Conservation (phyloP, 2,888 invertebrate genomes). For the Rhamnusium bicolor region DNA sequence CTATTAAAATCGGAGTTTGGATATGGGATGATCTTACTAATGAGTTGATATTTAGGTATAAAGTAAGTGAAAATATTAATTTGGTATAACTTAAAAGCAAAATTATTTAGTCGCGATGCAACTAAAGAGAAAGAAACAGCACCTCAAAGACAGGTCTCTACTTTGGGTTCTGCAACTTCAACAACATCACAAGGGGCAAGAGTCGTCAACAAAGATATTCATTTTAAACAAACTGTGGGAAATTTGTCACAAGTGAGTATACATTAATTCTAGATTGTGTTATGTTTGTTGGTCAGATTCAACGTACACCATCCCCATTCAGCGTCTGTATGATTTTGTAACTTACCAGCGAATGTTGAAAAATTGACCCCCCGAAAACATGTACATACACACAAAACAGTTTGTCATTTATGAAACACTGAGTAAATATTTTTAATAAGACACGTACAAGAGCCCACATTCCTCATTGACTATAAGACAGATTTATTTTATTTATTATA, state of each 20-base stretch:
- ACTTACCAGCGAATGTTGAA: no score
- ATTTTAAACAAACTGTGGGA: conserved; percentile 46
- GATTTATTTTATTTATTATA: no score
- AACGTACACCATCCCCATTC: no score
- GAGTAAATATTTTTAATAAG: no score
- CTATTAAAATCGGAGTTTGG: conserved; percentile 71
- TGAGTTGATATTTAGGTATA: conserved; percentile 51
- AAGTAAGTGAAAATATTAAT: conserved; percentile 61
- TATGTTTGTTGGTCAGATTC: no score
- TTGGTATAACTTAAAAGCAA: conserved; percentile 64
- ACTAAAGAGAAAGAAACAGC: conserved; percentile 65
- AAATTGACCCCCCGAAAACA: no score
- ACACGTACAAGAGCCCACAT: no score
- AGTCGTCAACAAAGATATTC: conserved; percentile 38
- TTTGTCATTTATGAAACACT: no score
- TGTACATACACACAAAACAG: no score
- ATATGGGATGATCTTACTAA: conserved; percentile 52
- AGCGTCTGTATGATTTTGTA: no score
- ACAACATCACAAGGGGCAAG: not conserved
- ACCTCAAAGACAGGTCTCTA: not conserved
- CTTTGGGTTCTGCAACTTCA: not conserved
- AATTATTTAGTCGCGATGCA: conserved; percentile 50
- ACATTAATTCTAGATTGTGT: not conserved
- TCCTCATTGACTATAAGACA: no score
- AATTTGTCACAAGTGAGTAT: conserved; percentile 39